These are phyloP conservation scores for Drosophila sturtevanti DNA, from an alignment of 1,140 invertebrate genomes.

Conservation along the genomic window DNA sequence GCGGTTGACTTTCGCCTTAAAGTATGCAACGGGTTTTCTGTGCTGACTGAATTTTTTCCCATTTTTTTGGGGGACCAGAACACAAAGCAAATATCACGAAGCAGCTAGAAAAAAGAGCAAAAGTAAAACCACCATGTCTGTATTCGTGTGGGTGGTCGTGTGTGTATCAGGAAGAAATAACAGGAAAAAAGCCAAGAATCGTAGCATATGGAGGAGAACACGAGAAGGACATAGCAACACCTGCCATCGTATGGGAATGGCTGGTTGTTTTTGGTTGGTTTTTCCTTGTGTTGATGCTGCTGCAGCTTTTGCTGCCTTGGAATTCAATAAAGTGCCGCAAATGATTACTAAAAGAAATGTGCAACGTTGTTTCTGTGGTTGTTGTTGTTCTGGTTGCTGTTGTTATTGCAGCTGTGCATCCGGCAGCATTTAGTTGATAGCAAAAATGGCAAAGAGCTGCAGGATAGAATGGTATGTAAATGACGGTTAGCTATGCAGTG, in stretches of 20 bases:
- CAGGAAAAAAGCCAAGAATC: slow-evolving; percentile 28
- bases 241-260: slow-evolving; percentile 39
- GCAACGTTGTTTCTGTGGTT: slow-evolving; percentile 39
- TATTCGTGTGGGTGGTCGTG: slow-evolving; percentile 10
- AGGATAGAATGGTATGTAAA: slow-evolving; percentile 25
- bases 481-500: slow-evolving; percentile 39
- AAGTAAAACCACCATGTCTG: slow-evolving; percentile 5
- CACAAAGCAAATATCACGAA: slow-evolving; percentile 55
- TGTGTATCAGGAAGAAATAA: slow-evolving; percentile 40
- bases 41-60: slow-evolving; percentile 4
- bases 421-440: slow-evolving; percentile 45
- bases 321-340: slow-evolving; percentile 71
- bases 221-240: slow-evolving; percentile 32
- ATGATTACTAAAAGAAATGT: slow-evolving; percentile 62
- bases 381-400: slow-evolving; percentile 15
- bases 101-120: slow-evolving; percentile 20
- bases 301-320: slow-evolving; percentile 20
- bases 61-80: slow-evolving; percentile 20
- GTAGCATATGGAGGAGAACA: neutral
- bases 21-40: slow-evolving; percentile 53
- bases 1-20: slow-evolving; percentile 59
- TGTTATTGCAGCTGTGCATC: slow-evolving; percentile 50
- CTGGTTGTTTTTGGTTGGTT: slow-evolving; percentile 32
- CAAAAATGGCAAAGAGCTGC: slow-evolving; percentile 14
- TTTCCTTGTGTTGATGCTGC: neutral